Conservation (phyloP, 2,888 invertebrate species). For the Athalia cordata region DNA sequence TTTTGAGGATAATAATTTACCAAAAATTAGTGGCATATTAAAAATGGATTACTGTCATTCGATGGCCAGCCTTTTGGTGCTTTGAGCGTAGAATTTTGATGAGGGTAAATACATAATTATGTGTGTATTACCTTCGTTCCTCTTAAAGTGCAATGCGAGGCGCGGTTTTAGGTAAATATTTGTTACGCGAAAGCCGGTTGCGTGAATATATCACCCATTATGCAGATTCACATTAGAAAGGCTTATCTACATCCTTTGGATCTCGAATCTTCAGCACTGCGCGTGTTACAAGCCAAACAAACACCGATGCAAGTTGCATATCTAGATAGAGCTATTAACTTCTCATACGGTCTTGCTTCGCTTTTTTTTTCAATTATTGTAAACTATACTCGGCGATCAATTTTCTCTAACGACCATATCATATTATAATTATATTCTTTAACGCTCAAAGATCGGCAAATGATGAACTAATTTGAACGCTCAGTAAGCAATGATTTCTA, state of each 20-base stretch:
- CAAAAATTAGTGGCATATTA: background rate
- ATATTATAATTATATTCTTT: background rate
- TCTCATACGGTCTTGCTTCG: background rate
- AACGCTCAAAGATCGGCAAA: background rate
- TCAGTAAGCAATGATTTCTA: background rate
- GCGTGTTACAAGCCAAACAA: background rate
- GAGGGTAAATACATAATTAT: no score
- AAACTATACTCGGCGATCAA: background rate
- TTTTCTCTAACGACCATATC: background rate
- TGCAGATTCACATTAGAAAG: slow-evolving; percentile 51
- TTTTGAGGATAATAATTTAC: background rate
- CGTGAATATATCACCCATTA: slow-evolving; percentile 55
- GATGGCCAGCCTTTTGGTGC: slow-evolving; percentile 8
- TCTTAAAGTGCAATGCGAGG: background rate
- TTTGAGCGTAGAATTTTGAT: background rate
- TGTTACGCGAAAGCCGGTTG: slow-evolving; percentile 49
- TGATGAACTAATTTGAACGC: background rate
- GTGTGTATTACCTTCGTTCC: no score
- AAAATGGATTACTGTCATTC: background rate
- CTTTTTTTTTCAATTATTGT: background rate
- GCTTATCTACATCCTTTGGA: slow-evolving; percentile 32
- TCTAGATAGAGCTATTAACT: background rate
- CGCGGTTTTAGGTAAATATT: background rate
- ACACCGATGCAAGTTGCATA: background rate
- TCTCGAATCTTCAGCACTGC: slow-evolving; percentile 26